These are phyloP conservation scores for Automeris io DNA, from an alignment of 2,888 invertebrate genomes.

Conservation along the genomic window DNA sequence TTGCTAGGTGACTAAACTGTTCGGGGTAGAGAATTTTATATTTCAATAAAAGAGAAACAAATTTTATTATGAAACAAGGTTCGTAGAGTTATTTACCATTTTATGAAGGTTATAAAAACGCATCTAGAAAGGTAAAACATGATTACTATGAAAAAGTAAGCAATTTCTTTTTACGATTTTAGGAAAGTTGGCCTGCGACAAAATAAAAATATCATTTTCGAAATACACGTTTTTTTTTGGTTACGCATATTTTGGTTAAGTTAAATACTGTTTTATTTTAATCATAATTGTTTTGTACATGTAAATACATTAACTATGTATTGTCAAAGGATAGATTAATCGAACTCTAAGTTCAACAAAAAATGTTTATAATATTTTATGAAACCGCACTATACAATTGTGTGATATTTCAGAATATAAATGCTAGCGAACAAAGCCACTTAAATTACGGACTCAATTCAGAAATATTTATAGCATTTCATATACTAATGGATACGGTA, in stretches of 20 bases:
- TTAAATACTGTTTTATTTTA: too few species aligned
- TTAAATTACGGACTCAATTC: neutral
- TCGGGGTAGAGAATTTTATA: conserved; percentile 3
- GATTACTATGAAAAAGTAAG: conserved; percentile 7
- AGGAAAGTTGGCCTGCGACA: neutral
- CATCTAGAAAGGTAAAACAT: conserved; percentile 7
- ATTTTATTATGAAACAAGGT: conserved; percentile 4
- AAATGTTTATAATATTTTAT: too few species aligned
- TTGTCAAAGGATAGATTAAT: too few species aligned
- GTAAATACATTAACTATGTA: too few species aligned
- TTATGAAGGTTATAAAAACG: conserved; percentile 10
- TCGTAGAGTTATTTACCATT: conserved; percentile 7
- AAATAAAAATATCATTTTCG: too few species aligned
- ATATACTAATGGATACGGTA: conserved; percentile 4
- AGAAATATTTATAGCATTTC: conserved; percentile 1
- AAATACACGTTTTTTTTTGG: too few species aligned
- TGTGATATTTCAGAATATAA: too few species aligned
- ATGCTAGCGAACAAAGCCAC: neutral
- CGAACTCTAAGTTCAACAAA: too few species aligned
- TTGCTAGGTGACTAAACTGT: neutral
- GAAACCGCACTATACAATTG: too few species aligned
- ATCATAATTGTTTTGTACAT: too few species aligned
- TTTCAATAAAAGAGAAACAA: conserved; percentile 8
- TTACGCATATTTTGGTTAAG: too few species aligned
- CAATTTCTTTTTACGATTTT: conserved; percentile 6